Conservation (phyloP, 1,140 invertebrate genomes). For the Formica exsecta region DNA sequence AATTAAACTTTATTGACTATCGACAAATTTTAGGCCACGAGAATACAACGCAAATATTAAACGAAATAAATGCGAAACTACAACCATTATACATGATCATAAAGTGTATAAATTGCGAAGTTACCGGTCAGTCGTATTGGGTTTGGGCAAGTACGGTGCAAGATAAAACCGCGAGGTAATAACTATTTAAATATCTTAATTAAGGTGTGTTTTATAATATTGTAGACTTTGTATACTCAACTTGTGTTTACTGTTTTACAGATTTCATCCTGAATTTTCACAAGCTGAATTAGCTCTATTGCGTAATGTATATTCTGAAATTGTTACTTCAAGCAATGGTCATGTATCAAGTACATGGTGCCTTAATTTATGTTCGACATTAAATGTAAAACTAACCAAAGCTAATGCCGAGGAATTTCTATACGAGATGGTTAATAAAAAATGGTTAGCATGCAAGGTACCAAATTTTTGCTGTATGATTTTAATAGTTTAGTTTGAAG, state of each 20-base stretch:
- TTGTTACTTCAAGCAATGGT: constrained; percentile 74
- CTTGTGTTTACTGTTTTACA: constrained; percentile 53
- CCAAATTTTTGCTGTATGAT: constrained; percentile 28
- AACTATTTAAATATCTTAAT: constrained; percentile 17
- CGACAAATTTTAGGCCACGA: constrained; percentile 55
- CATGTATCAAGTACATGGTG: constrained; percentile 76
- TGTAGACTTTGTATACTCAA: neutral
- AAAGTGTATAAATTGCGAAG: constrained; percentile 76
- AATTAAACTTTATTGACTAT: neutral
- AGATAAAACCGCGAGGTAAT: constrained; percentile 72
- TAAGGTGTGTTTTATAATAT: neutral
- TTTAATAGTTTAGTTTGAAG: constrained; percentile 42
- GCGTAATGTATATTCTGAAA: constrained; percentile 76
- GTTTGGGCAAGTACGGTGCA: constrained; percentile 69
- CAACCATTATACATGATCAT: constrained; percentile 71
- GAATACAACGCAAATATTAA: constrained; percentile 10
- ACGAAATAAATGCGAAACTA: constrained; percentile 74
- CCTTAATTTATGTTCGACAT: constrained; percentile 76
- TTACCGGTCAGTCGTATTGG: constrained; percentile 77
- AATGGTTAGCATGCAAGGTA: constrained; percentile 79
- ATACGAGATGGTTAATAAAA: constrained; percentile 68
- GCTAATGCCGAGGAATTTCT: constrained; percentile 77
- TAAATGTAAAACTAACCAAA: constrained; percentile 73
- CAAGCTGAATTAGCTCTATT: constrained; percentile 73
- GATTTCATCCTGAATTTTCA: constrained; percentile 73